These are phyloP conservation scores for Smithornis capensis DNA, from an alignment of 2,113 vertebrate genomes.

Conservation along the genomic window DNA sequence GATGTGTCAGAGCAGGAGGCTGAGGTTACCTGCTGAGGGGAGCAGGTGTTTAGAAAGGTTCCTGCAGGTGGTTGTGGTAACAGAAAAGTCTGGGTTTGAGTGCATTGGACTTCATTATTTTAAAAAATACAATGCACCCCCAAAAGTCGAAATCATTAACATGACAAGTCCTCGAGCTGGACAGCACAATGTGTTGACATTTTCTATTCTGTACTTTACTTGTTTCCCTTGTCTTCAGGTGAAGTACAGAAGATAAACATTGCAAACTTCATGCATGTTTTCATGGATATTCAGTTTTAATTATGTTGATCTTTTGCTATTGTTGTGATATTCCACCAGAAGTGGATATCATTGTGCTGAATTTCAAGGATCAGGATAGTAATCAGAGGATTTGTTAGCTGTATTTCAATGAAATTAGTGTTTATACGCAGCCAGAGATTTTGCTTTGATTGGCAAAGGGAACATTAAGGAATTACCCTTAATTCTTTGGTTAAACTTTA, in stretches of 20 bases:
- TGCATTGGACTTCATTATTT: neutral
- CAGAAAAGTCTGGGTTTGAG: neutral
- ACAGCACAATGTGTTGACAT: neutral
- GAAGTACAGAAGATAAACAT: neutral
- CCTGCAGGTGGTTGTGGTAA: neutral
- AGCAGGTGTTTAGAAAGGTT: neutral
- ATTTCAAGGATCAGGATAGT: neutral
- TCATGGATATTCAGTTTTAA: neutral
- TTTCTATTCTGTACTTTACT: neutral
- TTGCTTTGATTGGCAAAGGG: neutral
- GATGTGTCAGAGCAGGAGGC: neutral
- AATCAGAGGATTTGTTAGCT: neutral
- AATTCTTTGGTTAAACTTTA: neutral
- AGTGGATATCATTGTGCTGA: neutral
- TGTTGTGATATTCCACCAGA: neutral
- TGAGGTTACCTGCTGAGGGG: neutral
- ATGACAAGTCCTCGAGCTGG: neutral
- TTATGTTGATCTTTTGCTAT: neutral
- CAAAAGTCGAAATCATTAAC: rapidly evolving
- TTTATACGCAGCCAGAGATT: neutral
- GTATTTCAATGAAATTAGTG: neutral
- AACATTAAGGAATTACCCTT: neutral
- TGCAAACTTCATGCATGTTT: neutral
- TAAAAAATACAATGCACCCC: neutral
- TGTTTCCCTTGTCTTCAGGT: neutral